A percentile compares a stretch with the other conserved stretches of the same genome.
Evolutionary conservation across 1,140 invertebrate genomes (phyloP).

Genomic region (Pinna nobilis): DNA sequence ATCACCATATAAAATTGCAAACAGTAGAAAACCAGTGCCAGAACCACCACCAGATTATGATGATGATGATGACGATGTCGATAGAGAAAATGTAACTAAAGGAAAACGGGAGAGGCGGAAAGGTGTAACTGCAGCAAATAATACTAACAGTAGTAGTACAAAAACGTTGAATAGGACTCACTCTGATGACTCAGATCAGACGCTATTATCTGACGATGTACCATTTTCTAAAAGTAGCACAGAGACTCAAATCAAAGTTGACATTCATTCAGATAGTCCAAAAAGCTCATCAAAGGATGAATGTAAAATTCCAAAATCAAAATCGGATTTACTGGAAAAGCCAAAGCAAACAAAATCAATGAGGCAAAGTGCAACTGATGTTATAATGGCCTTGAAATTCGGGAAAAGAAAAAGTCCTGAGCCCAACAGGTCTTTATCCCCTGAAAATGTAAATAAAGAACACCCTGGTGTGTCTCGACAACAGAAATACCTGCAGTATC

Average conservation of each 20-base stretch:
- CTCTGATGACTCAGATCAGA: constrained; percentile 43
- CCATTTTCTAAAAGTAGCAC: constrained; percentile 44
- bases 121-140: background rate
- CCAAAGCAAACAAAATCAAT: background rate
- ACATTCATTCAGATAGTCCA: constrained; percentile 40
- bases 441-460: constrained; percentile 13
- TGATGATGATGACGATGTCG: no score
- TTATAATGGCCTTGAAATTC: background rate
- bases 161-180: constrained; percentile 33
- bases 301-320: background rate
- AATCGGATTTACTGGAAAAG: constrained; percentile 11
- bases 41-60: no score
- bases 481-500: constrained; percentile 1
- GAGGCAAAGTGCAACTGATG: constrained; percentile 1
- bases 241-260: constrained; percentile 42
- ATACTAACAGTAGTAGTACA: constrained; percentile 1
- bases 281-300: background rate
- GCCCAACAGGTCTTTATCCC: constrained; percentile 28
- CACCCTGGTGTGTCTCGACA: constrained; percentile 10
- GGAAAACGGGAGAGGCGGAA: no score
- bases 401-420: constrained; percentile 5
- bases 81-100: no score
- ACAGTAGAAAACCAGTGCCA: constrained; percentile 3
- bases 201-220: constrained; percentile 34
- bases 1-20: background rate